Conservation (phyloP, 35 echinoderm and acorn worm genomes). For the Hemicentrotus pulcherrimus region DNA sequence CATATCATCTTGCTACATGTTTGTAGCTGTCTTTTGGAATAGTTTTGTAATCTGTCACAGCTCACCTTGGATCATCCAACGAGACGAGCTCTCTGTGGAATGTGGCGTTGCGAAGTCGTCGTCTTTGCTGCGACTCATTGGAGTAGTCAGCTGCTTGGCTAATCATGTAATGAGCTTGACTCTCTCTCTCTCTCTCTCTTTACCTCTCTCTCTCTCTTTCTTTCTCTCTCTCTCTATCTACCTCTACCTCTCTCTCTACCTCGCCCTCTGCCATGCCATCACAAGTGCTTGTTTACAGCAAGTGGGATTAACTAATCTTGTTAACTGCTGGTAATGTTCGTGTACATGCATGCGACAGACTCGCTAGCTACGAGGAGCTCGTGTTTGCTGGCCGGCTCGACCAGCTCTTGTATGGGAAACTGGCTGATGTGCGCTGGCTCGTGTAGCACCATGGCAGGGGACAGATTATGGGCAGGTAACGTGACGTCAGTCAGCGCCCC, state of each 20-base stretch:
- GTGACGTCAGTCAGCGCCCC: background rate
- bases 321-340: background rate
- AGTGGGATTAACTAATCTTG: conserved; percentile 1
- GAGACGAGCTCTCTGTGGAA: background rate
- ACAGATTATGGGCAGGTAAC: conserved; percentile 24
- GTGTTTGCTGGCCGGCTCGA: background rate
- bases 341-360: background rate
- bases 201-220: too few relatives aligned
- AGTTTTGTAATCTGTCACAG: background rate
- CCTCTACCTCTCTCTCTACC: background rate
- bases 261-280: background rate
- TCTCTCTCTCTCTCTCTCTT: too few relatives aligned
- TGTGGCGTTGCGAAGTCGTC: background rate
- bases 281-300: background rate
- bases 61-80: background rate
- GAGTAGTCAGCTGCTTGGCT: conserved; percentile 8
- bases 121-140: background rate
- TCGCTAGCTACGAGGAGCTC: background rate
- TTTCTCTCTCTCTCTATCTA: too few relatives aligned
- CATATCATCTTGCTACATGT: background rate
- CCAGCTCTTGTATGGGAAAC: conserved; percentile 20
- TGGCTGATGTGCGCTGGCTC: background rate
- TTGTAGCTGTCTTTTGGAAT: background rate
- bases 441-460: conserved; percentile 23
- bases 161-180: background rate